Base-by-base conservation (phyloP, 2,797 vertebrate species). In the Halcyon chelicuti region DNA sequence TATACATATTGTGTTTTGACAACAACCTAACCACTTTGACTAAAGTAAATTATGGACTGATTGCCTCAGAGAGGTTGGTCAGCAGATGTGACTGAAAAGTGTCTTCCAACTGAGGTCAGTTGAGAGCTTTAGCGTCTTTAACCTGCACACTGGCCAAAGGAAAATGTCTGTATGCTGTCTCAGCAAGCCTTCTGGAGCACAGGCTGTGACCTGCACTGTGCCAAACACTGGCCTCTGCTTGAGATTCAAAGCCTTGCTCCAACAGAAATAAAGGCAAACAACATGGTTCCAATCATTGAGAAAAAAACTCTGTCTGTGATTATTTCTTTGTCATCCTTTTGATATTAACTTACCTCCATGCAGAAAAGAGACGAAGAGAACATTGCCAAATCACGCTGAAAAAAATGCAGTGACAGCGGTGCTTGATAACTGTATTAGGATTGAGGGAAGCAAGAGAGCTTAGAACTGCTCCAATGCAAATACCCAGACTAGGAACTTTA, bases 371-470 rank as follows among this genome's bases (percentile, higher is more conserved):
- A 3, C n/a, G 58, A 68, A 93, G 22, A 57, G 5, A 71, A n/a
- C 5, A 7, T 6, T 77, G 76, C 3, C 14, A 93, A 88, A 47
- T 21, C 0, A 0, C 1, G 2, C 10, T 29, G 52, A 29, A 67
- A 86, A 49, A 93, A 54, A 26, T 25, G 16, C 7, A 31, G 3
- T 40, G n/a, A 42, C 0, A 0, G 22, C 12, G 52, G 19, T 0
- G 0, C 6, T 7, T 7, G 2, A 8, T 70, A 70, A n/a, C 23
- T 40, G 10, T n/a, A 4, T 37, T 33, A 67, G 25, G 23, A 51
- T 8, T 31, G 3, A 19, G 28, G 2, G 3, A 10, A 88, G 23
- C 22, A 74, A 52, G 21, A 42, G 8, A 86, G 20, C 16, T 5
- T 42, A 21, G 37, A 91, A 72, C 3, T 2, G 1, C 31, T 46